Percentiles rank a stretch among this genome's conserved stretches.
phyloP scores from a whole-genome alignment of 2,888 invertebrate genomes.

The Trachelus iudaicus region DNA sequence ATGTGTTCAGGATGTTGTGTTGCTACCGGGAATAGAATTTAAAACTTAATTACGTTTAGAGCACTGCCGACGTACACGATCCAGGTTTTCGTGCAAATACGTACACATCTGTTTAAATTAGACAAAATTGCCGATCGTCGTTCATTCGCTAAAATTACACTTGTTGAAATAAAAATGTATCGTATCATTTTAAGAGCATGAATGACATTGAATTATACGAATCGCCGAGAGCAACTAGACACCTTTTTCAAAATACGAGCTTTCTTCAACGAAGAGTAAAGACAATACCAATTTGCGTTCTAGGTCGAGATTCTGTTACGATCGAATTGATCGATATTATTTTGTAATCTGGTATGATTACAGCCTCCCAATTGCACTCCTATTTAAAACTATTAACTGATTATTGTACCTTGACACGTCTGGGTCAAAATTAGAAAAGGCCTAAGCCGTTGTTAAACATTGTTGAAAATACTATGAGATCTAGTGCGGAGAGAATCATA shows the following conservation, averaged over 20 bases:
- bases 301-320: slow-evolving; percentile 19
- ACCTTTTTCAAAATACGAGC: slow-evolving; percentile 4
- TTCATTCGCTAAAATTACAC: background rate
- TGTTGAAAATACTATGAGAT: slow-evolving; percentile 54
- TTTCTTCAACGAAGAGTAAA: slow-evolving; percentile 29
- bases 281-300: slow-evolving; percentile 37
- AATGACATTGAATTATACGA: background rate
- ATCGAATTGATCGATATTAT: slow-evolving; percentile 7
- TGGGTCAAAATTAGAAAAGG: slow-evolving; percentile 46
- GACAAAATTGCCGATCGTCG: background rate
- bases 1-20: slow-evolving; percentile 35
- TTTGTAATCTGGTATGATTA: slow-evolving; percentile 31
- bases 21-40: slow-evolving; percentile 25
- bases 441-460: slow-evolving; percentile 62
- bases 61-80: background rate
- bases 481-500: slow-evolving; percentile 39
- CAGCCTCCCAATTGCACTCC: slow-evolving; percentile 15
- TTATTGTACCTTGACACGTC: slow-evolving; percentile 50
- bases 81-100: background rate
- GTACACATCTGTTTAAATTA: background rate
- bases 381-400: slow-evolving; percentile 30
- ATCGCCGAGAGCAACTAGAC: background rate
- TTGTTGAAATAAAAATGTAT: background rate
- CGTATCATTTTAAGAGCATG: background rate
- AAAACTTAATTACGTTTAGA: background rate